Percentiles rank a stretch among this genome's conserved stretches.
Conservation (phyloP, 2,888 invertebrate species). For the Limnephilus marmoratus region DNA sequence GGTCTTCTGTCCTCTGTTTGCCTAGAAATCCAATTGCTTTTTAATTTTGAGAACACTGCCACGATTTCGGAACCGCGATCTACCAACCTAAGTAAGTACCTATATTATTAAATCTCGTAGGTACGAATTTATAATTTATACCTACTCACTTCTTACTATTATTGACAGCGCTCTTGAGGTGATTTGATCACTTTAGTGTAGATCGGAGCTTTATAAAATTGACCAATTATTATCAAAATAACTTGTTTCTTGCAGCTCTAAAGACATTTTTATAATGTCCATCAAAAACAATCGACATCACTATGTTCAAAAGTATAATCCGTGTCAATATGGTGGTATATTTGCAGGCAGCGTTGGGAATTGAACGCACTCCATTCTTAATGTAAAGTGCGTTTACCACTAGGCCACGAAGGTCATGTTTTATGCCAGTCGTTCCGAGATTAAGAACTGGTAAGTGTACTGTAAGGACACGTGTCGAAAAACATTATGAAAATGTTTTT, state of each 20-base stretch:
- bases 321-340: background rate
- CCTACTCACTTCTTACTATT: background rate
- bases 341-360: background rate
- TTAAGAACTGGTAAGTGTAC: background rate
- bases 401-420: background rate
- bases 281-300: background rate
- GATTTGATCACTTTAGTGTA: background rate
- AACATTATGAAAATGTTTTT: no score
- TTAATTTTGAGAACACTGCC: background rate
- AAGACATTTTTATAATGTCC: background rate
- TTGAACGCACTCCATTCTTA: background rate
- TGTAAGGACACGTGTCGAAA: no score
- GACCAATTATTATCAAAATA: background rate
- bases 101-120: background rate
- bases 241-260: background rate
- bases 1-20: conserved; percentile 15
- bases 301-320: background rate
- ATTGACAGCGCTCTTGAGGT: background rate
- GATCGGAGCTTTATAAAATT: background rate
- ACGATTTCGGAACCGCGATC: background rate
- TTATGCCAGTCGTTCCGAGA: background rate
- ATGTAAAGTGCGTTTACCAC: background rate
- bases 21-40: conserved; percentile 33
- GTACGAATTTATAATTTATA: background rate
- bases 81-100: background rate